Evolutionary conservation across 2,113 vertebrate species (phyloP).

Genomic region (Pimephales promelas): DNA sequence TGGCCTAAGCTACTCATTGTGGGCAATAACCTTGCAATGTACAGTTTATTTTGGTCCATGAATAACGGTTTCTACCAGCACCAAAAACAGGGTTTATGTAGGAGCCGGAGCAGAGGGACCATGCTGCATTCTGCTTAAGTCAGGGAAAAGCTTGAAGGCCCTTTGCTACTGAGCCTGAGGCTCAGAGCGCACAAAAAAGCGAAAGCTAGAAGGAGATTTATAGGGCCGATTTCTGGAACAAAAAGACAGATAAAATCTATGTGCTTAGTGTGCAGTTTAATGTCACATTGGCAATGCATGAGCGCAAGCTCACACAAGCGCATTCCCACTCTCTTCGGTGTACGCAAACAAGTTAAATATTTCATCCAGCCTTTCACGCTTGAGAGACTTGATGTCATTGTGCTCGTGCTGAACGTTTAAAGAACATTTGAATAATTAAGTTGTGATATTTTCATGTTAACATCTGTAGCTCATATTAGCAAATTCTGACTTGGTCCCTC

Average conservation of each 20-base stretch:
- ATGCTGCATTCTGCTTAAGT: constrained; percentile 46
- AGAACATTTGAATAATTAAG: constrained; percentile 50
- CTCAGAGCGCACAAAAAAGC: constrained; percentile 15
- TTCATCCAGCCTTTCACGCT: constrained; percentile 47
- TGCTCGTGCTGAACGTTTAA: constrained; percentile 17
- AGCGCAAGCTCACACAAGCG: constrained; percentile 37
- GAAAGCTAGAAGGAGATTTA: constrained; percentile 43
- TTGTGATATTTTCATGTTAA: constrained; percentile 41
- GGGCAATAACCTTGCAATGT: constrained; percentile 32
- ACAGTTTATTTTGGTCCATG: constrained; percentile 40
- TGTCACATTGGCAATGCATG: constrained; percentile 42
- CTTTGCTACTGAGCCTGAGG: constrained; percentile 18
- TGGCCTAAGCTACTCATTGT: constrained; percentile 39
- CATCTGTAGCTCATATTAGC: constrained; percentile 26
- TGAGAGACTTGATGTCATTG: constrained; percentile 39
- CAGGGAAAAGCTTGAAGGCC: constrained; percentile 32
- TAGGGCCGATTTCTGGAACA: constrained; percentile 52
- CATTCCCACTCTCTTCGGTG: constrained; percentile 49
- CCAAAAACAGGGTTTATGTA: constrained; percentile 16
- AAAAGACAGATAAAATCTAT: constrained; percentile 53
- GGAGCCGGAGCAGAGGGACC: neutral
- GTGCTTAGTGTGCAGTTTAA: constrained; percentile 51
- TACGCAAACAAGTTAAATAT: constrained; percentile 49
- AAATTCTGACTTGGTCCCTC: constrained; percentile 10
- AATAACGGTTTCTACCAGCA: constrained; percentile 25